Evolutionary conservation across 2,888 invertebrate genomes (phyloP).

Genomic region (Lasius fuliginosus): DNA sequence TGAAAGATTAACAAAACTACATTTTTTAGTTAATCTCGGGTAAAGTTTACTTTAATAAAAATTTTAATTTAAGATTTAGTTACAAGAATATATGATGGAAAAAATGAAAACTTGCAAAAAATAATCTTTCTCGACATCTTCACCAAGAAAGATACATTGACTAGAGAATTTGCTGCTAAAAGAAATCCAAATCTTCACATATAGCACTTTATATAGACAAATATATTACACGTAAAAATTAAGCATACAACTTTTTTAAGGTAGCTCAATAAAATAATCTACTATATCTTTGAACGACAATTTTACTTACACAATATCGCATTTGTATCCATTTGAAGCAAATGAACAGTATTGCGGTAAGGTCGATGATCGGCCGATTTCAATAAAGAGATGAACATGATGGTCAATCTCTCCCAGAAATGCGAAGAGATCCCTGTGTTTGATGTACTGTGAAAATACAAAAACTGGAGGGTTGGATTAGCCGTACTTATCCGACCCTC

Average conservation of each 20-base stretch:
- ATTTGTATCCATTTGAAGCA: neutral
- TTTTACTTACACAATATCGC: neutral
- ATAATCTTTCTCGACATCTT: neutral
- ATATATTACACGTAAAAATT: neutral
- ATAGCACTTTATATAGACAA: neutral
- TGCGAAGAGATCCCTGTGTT: constrained; percentile 52
- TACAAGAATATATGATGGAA: no score
- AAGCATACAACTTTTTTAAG: neutral
- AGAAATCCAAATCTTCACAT: neutral
- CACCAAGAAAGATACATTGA: neutral
- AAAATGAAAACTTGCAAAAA: no score
- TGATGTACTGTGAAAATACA: constrained; percentile 64
- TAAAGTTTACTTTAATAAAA: neutral
- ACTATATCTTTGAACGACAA: neutral
- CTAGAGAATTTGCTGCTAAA: neutral
- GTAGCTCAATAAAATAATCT: neutral
- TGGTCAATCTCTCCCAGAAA: neutral
- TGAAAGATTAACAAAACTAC: neutral
- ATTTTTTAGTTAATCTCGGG: neutral
- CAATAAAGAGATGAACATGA: constrained; percentile 20
- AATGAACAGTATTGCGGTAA: neutral
- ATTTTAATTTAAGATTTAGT: neutral
- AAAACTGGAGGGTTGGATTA: constrained; percentile 60
- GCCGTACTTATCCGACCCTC: constrained; percentile 65
- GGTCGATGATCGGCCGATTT: neutral